phyloP scores from a whole-genome alignment of 1,140 invertebrate species.

The Brachionus calyciflorus region DNA sequence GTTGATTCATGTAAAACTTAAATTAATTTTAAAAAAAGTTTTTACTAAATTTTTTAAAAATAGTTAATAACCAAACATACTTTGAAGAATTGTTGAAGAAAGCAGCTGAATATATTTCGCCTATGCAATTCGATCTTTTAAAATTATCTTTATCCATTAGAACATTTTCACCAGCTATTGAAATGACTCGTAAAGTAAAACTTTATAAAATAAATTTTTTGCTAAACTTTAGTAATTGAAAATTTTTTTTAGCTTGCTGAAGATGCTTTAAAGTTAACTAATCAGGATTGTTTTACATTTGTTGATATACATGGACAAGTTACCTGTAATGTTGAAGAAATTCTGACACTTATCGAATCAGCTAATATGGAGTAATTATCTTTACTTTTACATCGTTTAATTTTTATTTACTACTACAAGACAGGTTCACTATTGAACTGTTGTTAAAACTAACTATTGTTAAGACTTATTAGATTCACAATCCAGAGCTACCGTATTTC shows the following conservation, averaged over 20 bases:
- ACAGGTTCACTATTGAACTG: too few relatives aligned
- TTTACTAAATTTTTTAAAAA: not conserved
- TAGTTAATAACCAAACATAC: conserved; percentile 35
- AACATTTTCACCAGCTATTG: conserved; percentile 27
- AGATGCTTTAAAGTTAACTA: not conserved
- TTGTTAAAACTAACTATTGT: too few relatives aligned
- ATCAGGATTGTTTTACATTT: conserved; percentile 24
- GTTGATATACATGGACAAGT: conserved; percentile 21
- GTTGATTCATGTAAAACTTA: not conserved
- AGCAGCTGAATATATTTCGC: not conserved
- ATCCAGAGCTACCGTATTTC: too few relatives aligned
- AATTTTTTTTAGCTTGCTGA: not conserved
- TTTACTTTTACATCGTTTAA: not conserved
- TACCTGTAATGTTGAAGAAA: not conserved
- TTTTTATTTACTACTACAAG: not conserved
- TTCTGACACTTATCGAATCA: not conserved
- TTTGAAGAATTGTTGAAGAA: conserved; percentile 27
- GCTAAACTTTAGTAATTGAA: not conserved
- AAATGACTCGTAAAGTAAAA: conserved; percentile 39
- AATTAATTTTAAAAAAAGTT: not conserved
- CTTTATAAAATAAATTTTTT: not conserved
- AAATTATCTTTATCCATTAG: conserved; percentile 2
- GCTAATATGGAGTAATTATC: conserved; percentile 6
- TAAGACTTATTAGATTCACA: too few relatives aligned
- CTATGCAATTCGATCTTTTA: conserved; percentile 37